phyloP scores from a whole-genome alignment of 2,888 invertebrate genomes.

The Antitype chi region DNA sequence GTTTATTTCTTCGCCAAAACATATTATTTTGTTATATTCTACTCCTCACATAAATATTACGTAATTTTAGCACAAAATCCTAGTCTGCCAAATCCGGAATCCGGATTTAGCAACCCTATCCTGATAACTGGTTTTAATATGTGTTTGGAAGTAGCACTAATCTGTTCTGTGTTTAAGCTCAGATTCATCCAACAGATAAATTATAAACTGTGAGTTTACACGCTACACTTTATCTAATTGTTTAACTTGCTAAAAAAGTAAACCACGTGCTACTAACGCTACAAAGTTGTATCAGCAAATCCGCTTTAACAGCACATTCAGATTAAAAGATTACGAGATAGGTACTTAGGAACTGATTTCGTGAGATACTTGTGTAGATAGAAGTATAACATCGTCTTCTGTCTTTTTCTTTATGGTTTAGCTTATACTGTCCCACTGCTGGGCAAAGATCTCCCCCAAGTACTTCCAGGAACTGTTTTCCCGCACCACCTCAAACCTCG shows the following conservation, averaged over 20 bases:
- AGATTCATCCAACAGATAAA: slow-evolving; percentile 56
- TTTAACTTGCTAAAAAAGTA: slow-evolving; percentile 68
- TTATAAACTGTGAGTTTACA: slow-evolving; percentile 61
- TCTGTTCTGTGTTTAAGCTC: slow-evolving; percentile 50
- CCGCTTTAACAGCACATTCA: slow-evolving; percentile 53
- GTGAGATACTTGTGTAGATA: slow-evolving; percentile 13
- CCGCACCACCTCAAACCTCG: too few species aligned
- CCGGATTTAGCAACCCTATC: slow-evolving; percentile 59
- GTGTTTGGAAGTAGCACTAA: slow-evolving; percentile 47
- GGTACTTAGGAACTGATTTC: slow-evolving; percentile 35
- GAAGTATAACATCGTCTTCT: slow-evolving; percentile 3
- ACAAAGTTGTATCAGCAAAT: slow-evolving; percentile 60
- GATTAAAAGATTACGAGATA: slow-evolving; percentile 61
- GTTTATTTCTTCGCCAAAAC: slow-evolving; percentile 10
- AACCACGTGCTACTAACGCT: slow-evolving; percentile 63
- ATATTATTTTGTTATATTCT: not conserved
- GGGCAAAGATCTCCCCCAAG: too few species aligned
- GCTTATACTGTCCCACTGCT: too few species aligned
- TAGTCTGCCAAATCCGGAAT: slow-evolving; percentile 16
- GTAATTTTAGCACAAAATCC: slow-evolving; percentile 16
- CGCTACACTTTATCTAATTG: slow-evolving; percentile 67
- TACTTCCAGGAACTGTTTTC: too few species aligned
- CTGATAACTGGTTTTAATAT: slow-evolving; percentile 50
- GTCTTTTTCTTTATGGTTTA: not conserved
- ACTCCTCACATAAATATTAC: slow-evolving; percentile 3